Conservation (phyloP, 2,888 invertebrate species). For the Drosophila meridiana region DNA sequence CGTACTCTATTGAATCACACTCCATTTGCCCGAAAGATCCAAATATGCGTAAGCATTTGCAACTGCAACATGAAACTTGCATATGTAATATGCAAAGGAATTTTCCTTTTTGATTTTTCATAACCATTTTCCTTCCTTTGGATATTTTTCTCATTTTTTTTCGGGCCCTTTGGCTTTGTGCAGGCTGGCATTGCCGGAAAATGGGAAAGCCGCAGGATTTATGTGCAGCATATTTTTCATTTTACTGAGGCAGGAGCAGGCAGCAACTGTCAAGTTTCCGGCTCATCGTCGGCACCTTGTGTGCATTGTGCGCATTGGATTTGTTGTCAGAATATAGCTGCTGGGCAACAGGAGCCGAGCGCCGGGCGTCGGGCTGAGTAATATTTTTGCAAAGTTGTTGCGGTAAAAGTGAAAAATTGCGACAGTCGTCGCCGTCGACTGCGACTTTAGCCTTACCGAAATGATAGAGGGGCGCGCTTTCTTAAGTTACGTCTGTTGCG, state of each 20-base stretch:
- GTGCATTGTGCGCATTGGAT: slow-evolving; percentile 68
- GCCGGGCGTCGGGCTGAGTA: slow-evolving; percentile 61
- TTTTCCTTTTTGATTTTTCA: slow-evolving; percentile 28
- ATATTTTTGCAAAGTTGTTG: slow-evolving; percentile 78
- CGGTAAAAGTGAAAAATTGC: slow-evolving; percentile 81
- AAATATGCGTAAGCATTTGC: slow-evolving; percentile 39
- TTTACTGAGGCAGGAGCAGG: slow-evolving; percentile 42
- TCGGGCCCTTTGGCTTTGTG: slow-evolving; percentile 3
- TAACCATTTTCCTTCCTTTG: slow-evolving; percentile 15
- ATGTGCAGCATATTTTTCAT: slow-evolving; percentile 74
- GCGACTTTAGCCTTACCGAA: slow-evolving; percentile 8
- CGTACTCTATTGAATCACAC: slow-evolving; percentile 29
- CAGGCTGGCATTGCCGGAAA: slow-evolving; percentile 29
- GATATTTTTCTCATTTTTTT: slow-evolving; percentile 12
- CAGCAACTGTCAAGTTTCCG: slow-evolving; percentile 75
- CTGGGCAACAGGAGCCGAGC: slow-evolving; percentile 34
- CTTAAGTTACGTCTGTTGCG: slow-evolving; percentile 54
- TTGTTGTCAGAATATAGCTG: slow-evolving; percentile 77
- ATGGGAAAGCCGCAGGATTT: slow-evolving; percentile 67
- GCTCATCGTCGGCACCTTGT: slow-evolving; percentile 75
- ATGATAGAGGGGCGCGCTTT: slow-evolving; percentile 40
- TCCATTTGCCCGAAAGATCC: slow-evolving; percentile 58
- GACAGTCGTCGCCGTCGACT: slow-evolving; percentile 31
- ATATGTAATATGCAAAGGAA: slow-evolving; percentile 58
- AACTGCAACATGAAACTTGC: slow-evolving; percentile 29